Evolutionary conservation across 1,140 invertebrate genomes (phyloP), one percentile per base, ranked within the genome.

Genomic region (Doryteuthis pealeii): DNA sequence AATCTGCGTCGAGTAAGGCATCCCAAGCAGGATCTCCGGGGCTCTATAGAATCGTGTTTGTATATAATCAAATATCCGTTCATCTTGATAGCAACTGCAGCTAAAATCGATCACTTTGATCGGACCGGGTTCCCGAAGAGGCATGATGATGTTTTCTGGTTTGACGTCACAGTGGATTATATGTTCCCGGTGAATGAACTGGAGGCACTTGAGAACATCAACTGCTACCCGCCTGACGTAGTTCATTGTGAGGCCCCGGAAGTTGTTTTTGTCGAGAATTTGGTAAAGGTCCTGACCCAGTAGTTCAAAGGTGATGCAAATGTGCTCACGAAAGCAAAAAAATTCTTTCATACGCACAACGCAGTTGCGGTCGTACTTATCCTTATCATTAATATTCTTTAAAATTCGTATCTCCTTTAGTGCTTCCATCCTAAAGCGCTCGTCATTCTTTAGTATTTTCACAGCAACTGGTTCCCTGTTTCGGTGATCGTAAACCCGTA

Each of bases 401-500:
- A 99, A 89, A 81, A 99, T 99, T 72, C 95, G 91, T 77, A 99
- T 97, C 90, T 99, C 97, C 67, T 99, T 97, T 85, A 97, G 94
- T 10, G 97, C 97, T 88, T 99, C 97, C 35, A 95, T 90, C 89
- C 98, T 95, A 90, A 99, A 99, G 68, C 96, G 91, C 85, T 97
- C 97, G 88, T 99, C 96, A 88, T 99, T 99, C 31, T 96, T 90
- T 1, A 99, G 95, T 91, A 99, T 98, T 90, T 99, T 99, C 22
- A 98, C 89, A 0, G 96, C 97, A 40, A 98, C 94, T 88, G 95
- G 93, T 81, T 94, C 92, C 81, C 95, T 93, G 71, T 91, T 94
- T 89, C 98, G 98, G 86, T 98, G 96, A 88, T 99, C 96, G 88
- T 95, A 98, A 14, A 95, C 96, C 86, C 97, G 97, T n/a, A 98